Base-by-base conservation (phyloP, 1,140 invertebrate genomes). In the Carposina sasakii region DNA sequence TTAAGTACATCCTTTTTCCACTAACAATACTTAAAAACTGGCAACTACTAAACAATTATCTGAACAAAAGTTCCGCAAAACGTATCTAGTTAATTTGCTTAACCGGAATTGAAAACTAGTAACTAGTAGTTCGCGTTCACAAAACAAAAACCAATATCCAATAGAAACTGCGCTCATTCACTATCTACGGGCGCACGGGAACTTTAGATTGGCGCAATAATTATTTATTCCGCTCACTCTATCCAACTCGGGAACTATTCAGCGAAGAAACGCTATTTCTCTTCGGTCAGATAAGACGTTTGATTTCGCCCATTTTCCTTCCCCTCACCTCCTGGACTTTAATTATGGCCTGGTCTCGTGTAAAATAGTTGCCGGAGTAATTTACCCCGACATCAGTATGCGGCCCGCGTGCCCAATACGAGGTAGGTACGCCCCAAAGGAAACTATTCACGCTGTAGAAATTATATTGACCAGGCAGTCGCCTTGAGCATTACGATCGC, bases 261-360 rank as follows among this genome's bases (percentile, higher is more conserved):
- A 84, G 55, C 63, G 71, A 71, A 67, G 76, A 81, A 81, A 77
- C 69, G 71, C 70, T 77, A 76, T 76, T 77, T 78, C 76, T 67
- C 73, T 60, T 50, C 67, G 75, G 79, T 78, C 76, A 83, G 81
- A 84, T 84, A 84, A 84, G 77, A 76, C 81, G 77, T 79, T 77
- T 81, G 76, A 81, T 82, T 81, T 72, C 67, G 71, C 70, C 73
- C 67, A 68, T 77, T 81, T 81, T 81, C 71, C n/a, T n/a, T n/a
- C n/a, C n/a, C n/a, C n/a, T n/a, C n/a, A n/a, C n/a, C n/a, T 71
- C 70, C 61, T 58, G 63, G 74, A 71, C 71, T 82, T 84, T 84
- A 84, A 84, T 84, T 82, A 81, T 82, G 71, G 78, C 77, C 67
- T 67, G 71, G 81, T 84, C 79, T 81, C 79, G 77, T 84, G 75